These are phyloP conservation scores for Limnephilus lunatus DNA, from an alignment of 2,888 invertebrate genomes.

Conservation along the genomic window DNA sequence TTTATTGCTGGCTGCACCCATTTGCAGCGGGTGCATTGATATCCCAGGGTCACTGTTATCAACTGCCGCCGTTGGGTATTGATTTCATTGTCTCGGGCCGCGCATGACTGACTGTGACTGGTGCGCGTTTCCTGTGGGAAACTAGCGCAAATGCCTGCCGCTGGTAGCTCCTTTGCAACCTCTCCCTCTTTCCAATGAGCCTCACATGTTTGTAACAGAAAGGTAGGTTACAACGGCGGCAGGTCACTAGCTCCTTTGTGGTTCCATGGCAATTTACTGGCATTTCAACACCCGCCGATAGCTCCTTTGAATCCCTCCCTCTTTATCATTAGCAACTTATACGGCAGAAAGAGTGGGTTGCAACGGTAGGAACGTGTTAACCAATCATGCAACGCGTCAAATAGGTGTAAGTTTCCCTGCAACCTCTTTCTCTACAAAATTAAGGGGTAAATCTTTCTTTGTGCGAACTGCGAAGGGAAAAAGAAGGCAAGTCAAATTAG, in stretches of 20 bases:
- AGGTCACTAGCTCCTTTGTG: too few relatives aligned
- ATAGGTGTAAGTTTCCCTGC: too few relatives aligned
- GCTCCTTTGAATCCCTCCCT: too few relatives aligned
- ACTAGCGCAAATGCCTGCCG: background rate
- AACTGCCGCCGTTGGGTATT: conserved; percentile 13
- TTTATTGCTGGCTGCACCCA: background rate
- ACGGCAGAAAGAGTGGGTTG: too few relatives aligned
- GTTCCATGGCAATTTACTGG: too few relatives aligned
- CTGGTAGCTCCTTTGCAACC: background rate
- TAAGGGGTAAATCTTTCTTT: too few relatives aligned
- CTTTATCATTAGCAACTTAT: too few relatives aligned
- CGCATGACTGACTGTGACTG: conserved; percentile 2
- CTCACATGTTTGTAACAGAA: background rate
- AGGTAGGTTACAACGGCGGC: background rate
- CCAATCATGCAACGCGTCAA: too few relatives aligned
- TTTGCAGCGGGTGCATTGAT: background rate
- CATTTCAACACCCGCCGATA: background rate
- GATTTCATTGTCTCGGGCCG: conserved; percentile 20
- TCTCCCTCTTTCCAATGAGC: background rate
- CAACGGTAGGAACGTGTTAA: too few relatives aligned
- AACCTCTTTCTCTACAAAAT: too few relatives aligned
- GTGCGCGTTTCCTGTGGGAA: conserved; percentile 35
- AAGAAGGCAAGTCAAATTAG: too few relatives aligned
- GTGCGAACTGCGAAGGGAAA: too few relatives aligned
- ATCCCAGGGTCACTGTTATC: background rate